Base-by-base conservation (phyloP, 2,888 invertebrate species). In the Macrophya annulata region DNA sequence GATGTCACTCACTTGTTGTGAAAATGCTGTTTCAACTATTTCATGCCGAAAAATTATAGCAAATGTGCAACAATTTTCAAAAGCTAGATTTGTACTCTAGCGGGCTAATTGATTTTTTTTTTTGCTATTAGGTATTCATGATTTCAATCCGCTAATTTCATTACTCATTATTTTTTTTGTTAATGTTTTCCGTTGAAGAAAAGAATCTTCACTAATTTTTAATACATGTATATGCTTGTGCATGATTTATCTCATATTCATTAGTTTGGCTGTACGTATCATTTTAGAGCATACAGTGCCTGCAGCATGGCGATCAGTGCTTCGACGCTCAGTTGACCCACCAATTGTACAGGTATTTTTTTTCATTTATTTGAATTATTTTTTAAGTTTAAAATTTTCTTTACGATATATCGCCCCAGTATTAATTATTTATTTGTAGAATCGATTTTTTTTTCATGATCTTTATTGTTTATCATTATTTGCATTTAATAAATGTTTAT, bases 301-400 rank as follows among this genome's bases (percentile, higher is more conserved):
- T 89, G 91, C 91, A 90, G 92, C 92, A 93, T 93, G 93, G 93
- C 92, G 93, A 90, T 93, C 93, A 89, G 91, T 92, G 89, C 91
- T 93, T 88, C 93, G 92, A 89, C 93, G 93, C 89, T 91, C 92
- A 88, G 89, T 92, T 90, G 91, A 93, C 88, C 91, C 89, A 88
- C 88, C 91, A 89, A 88, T 89, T 81, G 86, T 87, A 84, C 92
- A 93, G 92, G 92, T 93, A 92, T 90, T 91, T 88, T 89, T 88
- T 86, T 85, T 51, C 83, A 84, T n/a, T n/a, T 68, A 85, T 62
- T 12, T 62, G 12, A 77, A 76, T 79, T 59, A 45, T 83, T 85
- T 51, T 83, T 37, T 71, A 37, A 72, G 45, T 15, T 85, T 76
- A 77, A 77, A 21, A 43, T 65, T 55, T 76, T 62, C 5, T 25